Conservation (phyloP, 2,113 vertebrate species). For the Embiotoca jacksoni region DNA sequence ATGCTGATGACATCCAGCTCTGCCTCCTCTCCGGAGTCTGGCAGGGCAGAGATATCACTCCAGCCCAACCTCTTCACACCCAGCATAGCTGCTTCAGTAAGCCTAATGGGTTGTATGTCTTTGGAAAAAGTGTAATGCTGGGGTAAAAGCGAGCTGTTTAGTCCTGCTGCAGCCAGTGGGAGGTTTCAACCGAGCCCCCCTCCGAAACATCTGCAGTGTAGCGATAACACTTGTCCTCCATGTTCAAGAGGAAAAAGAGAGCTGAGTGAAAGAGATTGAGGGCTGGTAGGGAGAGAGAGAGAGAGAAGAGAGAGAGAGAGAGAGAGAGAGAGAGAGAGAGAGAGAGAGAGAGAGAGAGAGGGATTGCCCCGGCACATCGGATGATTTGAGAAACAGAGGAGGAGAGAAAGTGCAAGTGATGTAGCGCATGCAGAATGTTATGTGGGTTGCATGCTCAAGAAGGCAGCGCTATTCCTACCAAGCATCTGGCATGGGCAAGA, state of each 20-base stretch:
- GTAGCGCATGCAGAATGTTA: constrained; percentile 57
- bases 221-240: constrained; percentile 76
- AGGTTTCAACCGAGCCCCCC: constrained; percentile 53
- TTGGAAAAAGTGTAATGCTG: constrained; percentile 54
- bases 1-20: constrained; percentile 49
- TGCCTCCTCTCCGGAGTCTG: constrained; percentile 44
- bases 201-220: constrained; percentile 72
- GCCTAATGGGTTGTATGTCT: constrained; percentile 64
- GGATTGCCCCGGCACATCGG: constrained; percentile 46
- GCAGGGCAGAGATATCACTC: constrained; percentile 51
- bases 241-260: constrained; percentile 54
- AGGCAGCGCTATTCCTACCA: constrained; percentile 27
- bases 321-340: constrained; percentile 26
- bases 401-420: constrained; percentile 52
- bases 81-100: constrained; percentile 44
- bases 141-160: constrained; percentile 41
- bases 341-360: constrained; percentile 1
- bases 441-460: constrained; percentile 60
- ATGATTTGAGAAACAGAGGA: constrained; percentile 61
- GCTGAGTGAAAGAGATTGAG: constrained; percentile 44
- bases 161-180: constrained; percentile 56
- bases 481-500: constrained; percentile 25
- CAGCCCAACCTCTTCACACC: constrained; percentile 28
- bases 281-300: not conserved
- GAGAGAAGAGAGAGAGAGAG: not conserved